phyloP scores from a whole-genome alignment of 2,113 vertebrate species.

The Glaucidium brasilianum region DNA sequence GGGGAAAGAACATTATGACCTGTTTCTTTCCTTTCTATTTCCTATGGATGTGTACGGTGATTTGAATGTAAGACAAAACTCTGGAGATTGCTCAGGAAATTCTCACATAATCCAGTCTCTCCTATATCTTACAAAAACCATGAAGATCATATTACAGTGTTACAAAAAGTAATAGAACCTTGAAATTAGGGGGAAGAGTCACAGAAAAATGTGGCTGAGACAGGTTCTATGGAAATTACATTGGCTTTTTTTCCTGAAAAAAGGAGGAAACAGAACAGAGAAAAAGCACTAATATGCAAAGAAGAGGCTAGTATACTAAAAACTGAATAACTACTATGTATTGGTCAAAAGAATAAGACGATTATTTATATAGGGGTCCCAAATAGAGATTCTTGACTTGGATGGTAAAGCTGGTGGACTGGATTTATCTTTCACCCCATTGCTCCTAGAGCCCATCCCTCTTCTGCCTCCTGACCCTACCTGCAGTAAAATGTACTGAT shows the following conservation, averaged over 20 bases:
- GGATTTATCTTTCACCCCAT: not conserved
- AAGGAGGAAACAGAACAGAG: not conserved
- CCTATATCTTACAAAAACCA: not conserved
- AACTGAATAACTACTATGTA: not conserved
- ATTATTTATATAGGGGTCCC: not conserved
- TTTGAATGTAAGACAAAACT: conserved; percentile 8
- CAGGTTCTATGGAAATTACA: not conserved
- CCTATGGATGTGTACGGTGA: not conserved
- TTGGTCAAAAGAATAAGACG: not conserved
- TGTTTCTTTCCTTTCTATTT: not conserved
- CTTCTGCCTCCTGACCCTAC: not conserved
- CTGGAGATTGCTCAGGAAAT: not conserved
- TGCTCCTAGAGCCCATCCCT: not conserved
- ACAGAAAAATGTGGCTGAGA: not conserved
- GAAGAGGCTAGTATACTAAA: not conserved
- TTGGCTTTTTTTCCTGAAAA: not conserved
- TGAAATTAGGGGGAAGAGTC: not conserved
- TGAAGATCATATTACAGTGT: not conserved
- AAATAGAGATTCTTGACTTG: not conserved
- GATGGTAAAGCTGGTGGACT: not conserved
- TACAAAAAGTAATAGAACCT: not conserved
- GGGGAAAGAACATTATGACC: not conserved
- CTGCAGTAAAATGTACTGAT: not conserved
- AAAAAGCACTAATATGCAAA: not conserved
- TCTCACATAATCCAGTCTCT: not conserved